phyloP scores from a whole-genome alignment of 2,113 vertebrate species.

The Ardeotis arabs region DNA sequence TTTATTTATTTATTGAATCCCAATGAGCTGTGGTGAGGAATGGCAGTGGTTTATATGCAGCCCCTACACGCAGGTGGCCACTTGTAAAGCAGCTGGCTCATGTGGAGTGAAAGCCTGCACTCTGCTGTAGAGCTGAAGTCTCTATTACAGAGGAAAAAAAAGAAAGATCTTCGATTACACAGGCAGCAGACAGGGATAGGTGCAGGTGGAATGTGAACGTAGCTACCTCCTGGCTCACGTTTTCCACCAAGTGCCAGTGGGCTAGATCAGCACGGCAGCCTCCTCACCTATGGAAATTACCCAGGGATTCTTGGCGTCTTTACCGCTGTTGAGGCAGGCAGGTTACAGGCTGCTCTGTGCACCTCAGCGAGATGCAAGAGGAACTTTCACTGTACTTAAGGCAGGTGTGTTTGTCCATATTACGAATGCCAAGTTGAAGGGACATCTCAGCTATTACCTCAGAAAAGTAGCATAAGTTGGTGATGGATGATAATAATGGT shows the following conservation, averaged over 20 bases:
- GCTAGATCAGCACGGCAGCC: background rate
- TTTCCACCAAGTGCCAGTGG: background rate
- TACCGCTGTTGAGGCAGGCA: background rate
- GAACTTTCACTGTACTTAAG: background rate
- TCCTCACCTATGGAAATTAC: background rate
- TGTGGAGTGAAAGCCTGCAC: slow-evolving; percentile 12
- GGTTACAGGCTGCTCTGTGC: background rate
- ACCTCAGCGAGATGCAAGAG: background rate
- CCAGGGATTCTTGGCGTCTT: background rate
- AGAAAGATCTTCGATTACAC: background rate
- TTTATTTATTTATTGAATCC: background rate
- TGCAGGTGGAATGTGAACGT: background rate
- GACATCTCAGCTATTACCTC: background rate
- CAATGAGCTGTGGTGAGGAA: background rate
- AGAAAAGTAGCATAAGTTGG: background rate
- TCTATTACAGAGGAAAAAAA: background rate
- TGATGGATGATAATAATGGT: fast-evolving
- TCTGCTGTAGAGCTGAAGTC: slow-evolving; percentile 7
- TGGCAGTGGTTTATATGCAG: background rate
- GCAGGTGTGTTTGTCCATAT: background rate
- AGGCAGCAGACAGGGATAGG: background rate
- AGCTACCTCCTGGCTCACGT: background rate
- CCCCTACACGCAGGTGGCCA: background rate
- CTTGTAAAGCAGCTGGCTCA: background rate
- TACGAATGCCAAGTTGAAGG: background rate